phyloP scores from a whole-genome alignment of 2,113 vertebrate species.

The Seriola rivoliana region DNA sequence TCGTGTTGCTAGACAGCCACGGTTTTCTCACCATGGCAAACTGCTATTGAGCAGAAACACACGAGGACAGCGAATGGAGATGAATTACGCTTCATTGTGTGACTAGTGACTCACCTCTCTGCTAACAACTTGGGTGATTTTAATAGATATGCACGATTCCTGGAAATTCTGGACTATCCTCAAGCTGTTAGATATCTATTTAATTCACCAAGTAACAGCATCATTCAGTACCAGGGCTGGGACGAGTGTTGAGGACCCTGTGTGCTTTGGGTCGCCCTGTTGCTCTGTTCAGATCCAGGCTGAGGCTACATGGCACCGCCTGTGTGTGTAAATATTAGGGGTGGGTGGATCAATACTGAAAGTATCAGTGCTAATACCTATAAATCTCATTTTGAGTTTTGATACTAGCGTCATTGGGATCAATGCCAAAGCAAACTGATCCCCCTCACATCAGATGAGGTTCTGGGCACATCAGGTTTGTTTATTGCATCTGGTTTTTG shows the following conservation, averaged over 20 bases:
- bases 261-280: not conserved
- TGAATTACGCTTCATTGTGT: not conserved
- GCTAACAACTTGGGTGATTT: conserved; percentile 25
- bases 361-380: too few relatives aligned
- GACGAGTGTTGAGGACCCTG: too few relatives aligned
- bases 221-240: not conserved
- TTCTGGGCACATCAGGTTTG: not conserved
- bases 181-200: not conserved
- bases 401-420: not conserved
- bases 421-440: too few relatives aligned
- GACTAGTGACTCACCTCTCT: conserved; percentile 41
- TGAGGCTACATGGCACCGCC: too few relatives aligned
- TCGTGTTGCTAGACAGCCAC: conserved; percentile 7
- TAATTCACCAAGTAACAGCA: conserved; percentile 11
- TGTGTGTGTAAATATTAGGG: too few relatives aligned
- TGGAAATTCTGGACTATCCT: not conserved
- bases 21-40: conserved; percentile 28
- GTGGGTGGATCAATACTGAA: not conserved
- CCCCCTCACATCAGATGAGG: not conserved
- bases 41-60: conserved; percentile 40
- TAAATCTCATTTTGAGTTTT: not conserved
- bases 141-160: conserved; percentile 35
- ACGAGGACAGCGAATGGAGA: not conserved
- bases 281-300: not conserved
- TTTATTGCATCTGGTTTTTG: not conserved